These are phyloP conservation scores for Raja brachyura DNA, from an alignment of 2,113 vertebrate species.

Conservation along the genomic window DNA sequence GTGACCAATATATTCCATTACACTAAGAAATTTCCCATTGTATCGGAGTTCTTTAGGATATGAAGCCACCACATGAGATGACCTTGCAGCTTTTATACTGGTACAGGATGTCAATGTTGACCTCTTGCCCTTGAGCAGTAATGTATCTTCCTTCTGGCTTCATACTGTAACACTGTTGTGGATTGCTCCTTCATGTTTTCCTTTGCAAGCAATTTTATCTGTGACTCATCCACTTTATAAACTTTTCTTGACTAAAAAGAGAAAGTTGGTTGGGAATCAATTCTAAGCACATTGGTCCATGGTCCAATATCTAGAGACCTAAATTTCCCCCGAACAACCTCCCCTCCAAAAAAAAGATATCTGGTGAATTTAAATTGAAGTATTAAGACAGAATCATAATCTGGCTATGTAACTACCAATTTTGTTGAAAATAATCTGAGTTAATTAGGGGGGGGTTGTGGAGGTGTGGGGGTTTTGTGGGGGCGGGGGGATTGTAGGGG, in stretches of 20 bases:
- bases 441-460: no score
- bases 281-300: no score
- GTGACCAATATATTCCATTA: conserved; percentile 35
- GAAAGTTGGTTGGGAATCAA: not conserved
- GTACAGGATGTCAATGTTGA: conserved; percentile 28
- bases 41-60: not conserved
- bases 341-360: no score
- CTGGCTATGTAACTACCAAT: no score
- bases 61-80: conserved; percentile 8
- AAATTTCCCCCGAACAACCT: no score
- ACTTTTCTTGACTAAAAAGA: not conserved
- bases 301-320: no score
- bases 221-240: no score
- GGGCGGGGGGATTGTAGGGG: no score
- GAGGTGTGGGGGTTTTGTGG: no score
- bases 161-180: not conserved
- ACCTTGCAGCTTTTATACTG: not conserved
- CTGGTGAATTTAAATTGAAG: no score
- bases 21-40: not conserved
- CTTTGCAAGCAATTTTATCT: not conserved
- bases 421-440: no score
- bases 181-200: not conserved
- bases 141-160: conserved; percentile 16
- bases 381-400: no score
- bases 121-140: conserved; percentile 11